Percentiles rank a stretch among this genome's conserved stretches.
Conservation (phyloP, 2,113 vertebrate species). For the Capra hircus region DNA sequence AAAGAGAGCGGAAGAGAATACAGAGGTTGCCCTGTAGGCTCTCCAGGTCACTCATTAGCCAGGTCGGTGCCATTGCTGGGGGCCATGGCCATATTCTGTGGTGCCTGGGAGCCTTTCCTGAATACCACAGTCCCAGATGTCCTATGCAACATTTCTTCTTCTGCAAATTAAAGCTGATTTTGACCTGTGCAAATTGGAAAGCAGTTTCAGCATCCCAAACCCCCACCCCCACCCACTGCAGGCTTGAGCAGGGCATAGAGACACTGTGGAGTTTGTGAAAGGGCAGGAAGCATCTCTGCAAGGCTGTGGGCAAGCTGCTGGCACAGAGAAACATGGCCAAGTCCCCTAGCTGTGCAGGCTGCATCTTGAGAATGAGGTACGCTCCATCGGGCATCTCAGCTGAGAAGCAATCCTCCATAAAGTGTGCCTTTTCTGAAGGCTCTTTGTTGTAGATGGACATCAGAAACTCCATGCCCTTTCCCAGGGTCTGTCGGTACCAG, state of each 20-base stretch:
- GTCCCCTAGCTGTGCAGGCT: not conserved
- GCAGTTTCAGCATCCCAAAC: not conserved
- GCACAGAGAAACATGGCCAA: accelerated
- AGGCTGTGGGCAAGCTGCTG: not conserved
- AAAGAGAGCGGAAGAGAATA: not conserved
- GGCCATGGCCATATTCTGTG: not conserved
- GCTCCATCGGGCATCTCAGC: accelerated
- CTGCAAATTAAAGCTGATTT: not conserved
- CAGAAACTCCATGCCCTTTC: not conserved
- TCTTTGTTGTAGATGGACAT: not conserved
- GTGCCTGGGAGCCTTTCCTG: not conserved
- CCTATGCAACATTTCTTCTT: not conserved
- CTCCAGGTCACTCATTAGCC: accelerated
- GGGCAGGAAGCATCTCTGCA: not conserved
- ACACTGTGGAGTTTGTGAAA: not conserved
- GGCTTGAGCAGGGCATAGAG: not conserved
- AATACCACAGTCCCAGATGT: not conserved
- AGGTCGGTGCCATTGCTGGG: no score
- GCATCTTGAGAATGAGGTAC: not conserved
- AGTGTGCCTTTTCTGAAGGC: not conserved
- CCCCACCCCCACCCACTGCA: accelerated
- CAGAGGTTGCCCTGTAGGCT: not conserved
- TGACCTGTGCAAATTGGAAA: not conserved
- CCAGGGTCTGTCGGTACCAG: not conserved
- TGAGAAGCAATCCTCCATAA: not conserved